Evolutionary conservation across 2,113 vertebrate species (phyloP).

Genomic region (Smithornis capensis): DNA sequence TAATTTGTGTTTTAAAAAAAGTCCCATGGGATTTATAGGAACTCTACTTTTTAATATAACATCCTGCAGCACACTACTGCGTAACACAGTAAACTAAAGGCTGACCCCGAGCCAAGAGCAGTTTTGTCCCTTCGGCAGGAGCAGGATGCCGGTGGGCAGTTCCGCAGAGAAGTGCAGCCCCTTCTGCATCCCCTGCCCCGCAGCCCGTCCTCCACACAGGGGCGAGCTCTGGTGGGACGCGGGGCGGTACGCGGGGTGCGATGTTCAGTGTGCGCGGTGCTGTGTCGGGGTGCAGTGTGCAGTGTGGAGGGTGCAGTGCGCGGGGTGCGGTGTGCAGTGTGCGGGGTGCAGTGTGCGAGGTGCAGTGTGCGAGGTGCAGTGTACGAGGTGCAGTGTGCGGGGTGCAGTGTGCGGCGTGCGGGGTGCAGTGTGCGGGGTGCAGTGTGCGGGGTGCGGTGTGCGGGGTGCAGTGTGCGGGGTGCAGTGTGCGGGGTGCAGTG

Average conservation of each 20-base stretch:
- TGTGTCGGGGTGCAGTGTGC: neutral
- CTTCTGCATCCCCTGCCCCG: neutral
- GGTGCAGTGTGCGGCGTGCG: neutral
- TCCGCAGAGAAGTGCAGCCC: neutral
- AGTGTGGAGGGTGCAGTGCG: neutral
- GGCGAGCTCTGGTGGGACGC: neutral
- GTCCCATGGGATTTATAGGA: neutral
- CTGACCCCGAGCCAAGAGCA: neutral
- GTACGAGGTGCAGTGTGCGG: too few relatives aligned
- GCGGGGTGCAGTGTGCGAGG: too few relatives aligned
- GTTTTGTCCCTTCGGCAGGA: neutral
- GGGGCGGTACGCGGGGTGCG: too few relatives aligned
- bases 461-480: neutral
- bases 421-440: neutral
- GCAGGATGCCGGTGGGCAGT: neutral
- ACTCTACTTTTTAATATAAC: neutral
- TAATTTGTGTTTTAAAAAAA: neutral
- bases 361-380: too few relatives aligned
- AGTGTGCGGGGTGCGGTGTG: too few relatives aligned
- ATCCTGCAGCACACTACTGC: neutral
- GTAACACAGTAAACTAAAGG: rapidly evolving
- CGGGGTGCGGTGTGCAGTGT: neutral
- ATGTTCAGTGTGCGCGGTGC: too few relatives aligned
- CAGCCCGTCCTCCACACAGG: neutral
- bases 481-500: neutral